Base-by-base conservation (phyloP, 2,888 invertebrate genomes). In the Leptogaster cylindrica region DNA sequence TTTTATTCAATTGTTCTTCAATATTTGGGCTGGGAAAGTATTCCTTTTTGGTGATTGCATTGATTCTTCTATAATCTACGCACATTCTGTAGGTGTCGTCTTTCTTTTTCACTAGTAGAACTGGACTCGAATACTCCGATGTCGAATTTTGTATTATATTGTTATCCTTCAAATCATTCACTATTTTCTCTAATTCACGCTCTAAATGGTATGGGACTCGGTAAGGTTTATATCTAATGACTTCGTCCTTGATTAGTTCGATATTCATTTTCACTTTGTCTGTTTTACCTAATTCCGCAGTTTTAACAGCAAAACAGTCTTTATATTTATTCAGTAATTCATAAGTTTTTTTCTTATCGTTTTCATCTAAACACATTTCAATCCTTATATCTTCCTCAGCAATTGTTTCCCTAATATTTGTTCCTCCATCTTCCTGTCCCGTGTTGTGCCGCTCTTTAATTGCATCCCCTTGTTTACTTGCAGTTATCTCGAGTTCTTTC, bases 101-200 rank as follows among this genome's bases (percentile, higher is more conserved):
- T 14, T 39, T 39, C 14, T 39, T 39, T 14, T 74, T 0, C 75
- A 73, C 75, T 76, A 0, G 73, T 72, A 74, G 67, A 51, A 73
- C 70, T 5, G 76, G 76, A 28, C 77, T 77, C 6, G 76, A 73
- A 46, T 67, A 77, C 1, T 73, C 71, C 1, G 76, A 76, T 10
- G 69, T 71, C 23, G 75, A 75, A 67, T 74, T 74, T 0, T 73
- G 70, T 3, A 77, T 70, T 7, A 77, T 76, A 1, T 73, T 68
- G 10, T 74, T 55, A 0, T 75, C 71, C 0, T 66, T n/a, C n/a
- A 66, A 44, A 10, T 63, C 63, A 6, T 70, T 55, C 6, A 2
- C 12, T 8, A n/a, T 10, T 4, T 4, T 5, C 12, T 12, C 14
- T 12, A 39, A n/a, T 2, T 1, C 39, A 5, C 5, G 5, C 0